phyloP scores from a whole-genome alignment of 2,888 invertebrate species.

The Julus scandinavius region DNA sequence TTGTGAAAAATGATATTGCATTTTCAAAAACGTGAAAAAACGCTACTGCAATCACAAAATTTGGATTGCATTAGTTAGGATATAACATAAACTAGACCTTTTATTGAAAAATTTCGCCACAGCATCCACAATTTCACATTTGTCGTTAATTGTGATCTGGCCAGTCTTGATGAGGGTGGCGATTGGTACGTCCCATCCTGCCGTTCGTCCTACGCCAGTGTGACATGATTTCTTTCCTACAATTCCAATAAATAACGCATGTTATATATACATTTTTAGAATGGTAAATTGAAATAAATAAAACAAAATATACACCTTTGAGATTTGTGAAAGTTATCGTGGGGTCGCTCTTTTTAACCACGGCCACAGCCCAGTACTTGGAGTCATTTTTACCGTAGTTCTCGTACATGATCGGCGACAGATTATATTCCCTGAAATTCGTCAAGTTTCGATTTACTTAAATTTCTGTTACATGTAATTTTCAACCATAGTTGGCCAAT shows the following conservation, averaged over 20 bases:
- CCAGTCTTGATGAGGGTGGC: constrained; percentile 52
- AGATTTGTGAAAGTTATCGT: constrained; percentile 64
- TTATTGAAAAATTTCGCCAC: constrained; percentile 54
- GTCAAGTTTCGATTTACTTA: not conserved
- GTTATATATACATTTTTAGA: not conserved
- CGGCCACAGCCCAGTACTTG: constrained; percentile 72
- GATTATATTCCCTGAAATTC: constrained; percentile 68
- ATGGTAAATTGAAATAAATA: not conserved
- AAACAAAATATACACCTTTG: constrained; percentile 62
- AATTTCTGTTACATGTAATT: no score
- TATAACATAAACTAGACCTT: constrained; percentile 10
- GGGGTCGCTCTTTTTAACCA: constrained; percentile 64
- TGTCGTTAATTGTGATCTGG: constrained; percentile 33
- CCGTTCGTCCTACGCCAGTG: constrained; percentile 78
- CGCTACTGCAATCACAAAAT: no score
- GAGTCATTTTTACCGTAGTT: constrained; percentile 72
- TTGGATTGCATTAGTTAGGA: not conserved
- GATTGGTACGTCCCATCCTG: constrained; percentile 68
- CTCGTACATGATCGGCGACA: constrained; percentile 75
- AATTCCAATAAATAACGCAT: constrained; percentile 64
- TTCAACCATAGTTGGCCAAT: no score
- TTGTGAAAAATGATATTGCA: no score
- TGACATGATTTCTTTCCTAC: constrained; percentile 81
- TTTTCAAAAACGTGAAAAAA: no score
- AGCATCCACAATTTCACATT: constrained; percentile 50